Conservation (phyloP, 2,797 vertebrate genomes). For the Corythornis leucogaster region DNA sequence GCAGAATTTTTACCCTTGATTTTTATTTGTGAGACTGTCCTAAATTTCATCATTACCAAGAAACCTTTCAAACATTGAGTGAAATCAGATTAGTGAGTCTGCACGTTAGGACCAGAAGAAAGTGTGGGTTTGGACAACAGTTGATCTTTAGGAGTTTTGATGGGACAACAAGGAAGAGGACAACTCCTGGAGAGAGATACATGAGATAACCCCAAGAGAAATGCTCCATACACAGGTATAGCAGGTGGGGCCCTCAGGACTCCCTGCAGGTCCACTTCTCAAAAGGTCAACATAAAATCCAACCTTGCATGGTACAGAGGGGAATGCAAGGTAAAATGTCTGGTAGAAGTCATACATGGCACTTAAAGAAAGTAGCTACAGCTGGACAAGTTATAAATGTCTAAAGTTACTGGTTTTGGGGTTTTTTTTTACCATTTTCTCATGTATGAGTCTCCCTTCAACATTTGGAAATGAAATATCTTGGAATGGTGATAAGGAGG, state of each 20-base stretch:
- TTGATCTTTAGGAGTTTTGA: neutral
- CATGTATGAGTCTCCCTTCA: neutral
- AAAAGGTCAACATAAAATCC: neutral
- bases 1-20: neutral
- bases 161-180: neutral
- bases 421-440: neutral
- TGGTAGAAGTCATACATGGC: neutral
- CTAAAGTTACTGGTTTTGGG: neutral
- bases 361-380: neutral
- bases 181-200: neutral
- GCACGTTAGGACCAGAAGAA: neutral
- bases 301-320: neutral
- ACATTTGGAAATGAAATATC: neutral
- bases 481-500: neutral
- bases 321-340: neutral
- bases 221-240: neutral
- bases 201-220: neutral
- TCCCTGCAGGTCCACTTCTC: neutral
- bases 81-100: neutral
- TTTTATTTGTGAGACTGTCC: neutral
- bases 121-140: neutral
- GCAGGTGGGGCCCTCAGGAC: neutral
- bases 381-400: neutral
- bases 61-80: neutral
- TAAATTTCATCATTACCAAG: neutral